Evolutionary conservation across 2,113 vertebrate genomes (phyloP).

Genomic region (Pteropus alecto): DNA sequence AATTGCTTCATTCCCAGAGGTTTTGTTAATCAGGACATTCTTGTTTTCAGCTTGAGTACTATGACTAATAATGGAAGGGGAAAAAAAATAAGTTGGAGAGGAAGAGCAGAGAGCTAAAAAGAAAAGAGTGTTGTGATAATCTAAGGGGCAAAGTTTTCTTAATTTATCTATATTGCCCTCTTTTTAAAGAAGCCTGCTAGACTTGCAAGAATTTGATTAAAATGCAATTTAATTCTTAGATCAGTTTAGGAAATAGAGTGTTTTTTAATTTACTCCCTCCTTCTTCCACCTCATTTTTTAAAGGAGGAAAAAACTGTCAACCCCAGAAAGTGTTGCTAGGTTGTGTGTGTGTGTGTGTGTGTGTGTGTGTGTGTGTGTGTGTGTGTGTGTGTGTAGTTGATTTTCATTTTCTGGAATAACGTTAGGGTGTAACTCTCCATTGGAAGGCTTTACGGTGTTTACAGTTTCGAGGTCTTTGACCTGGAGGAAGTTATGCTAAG

Average conservation of each 20-base stretch:
- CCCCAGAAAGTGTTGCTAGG: neutral
- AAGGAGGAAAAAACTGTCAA: neutral
- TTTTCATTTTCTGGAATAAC: neutral
- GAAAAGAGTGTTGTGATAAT: neutral
- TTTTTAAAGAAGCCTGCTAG: neutral
- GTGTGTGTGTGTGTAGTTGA: neutral
- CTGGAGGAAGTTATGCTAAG: neutral
- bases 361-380: neutral
- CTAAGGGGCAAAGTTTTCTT: neutral
- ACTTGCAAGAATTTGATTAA: constrained; percentile 17
- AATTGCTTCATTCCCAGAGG: neutral
- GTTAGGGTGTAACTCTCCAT: neutral
- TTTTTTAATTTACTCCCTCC: neutral
- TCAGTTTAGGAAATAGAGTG: neutral
- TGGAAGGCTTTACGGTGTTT: neutral
- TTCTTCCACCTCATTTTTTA: neutral
- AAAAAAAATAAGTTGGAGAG: neutral
- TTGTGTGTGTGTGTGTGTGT: neutral
- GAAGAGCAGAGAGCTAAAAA: neutral
- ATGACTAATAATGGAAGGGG: neutral
- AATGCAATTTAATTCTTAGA: constrained; percentile 19
- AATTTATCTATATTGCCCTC: neutral
- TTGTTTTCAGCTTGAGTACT: neutral
- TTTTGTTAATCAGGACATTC: constrained; percentile 24
- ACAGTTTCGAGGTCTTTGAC: neutral